Base-by-base conservation (phyloP, 2,888 invertebrate genomes). In the Leptinotarsa peninsularis region DNA sequence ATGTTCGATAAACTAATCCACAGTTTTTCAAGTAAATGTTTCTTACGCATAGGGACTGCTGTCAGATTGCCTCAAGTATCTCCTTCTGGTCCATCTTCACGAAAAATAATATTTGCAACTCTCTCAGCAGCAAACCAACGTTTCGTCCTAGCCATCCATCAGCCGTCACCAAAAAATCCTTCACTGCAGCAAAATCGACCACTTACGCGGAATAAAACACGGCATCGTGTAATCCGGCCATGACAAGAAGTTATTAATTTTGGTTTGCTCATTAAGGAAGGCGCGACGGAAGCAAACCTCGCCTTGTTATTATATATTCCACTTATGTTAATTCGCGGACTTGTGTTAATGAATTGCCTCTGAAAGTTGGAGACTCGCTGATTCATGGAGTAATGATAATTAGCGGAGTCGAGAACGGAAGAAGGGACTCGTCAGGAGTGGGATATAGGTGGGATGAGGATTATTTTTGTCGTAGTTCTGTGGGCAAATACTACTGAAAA, bases 301-400 rank as follows among this genome's bases (percentile, higher is more conserved):
- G 52, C 52, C 23, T 23, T 4, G 21, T 15, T 21, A 58, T 58
- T 58, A 58, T 58, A 58, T 58, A 23, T 58, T 23, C 58, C 58
- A 23, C 58, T 58, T 23, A 58, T 58, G 58, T 58, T 58, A 27
- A 58, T 58, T 58, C 58, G 58, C 58, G 58, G 58, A 58, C 58
- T 58, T 52, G 52, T 27, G 58, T 58, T 58, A 58, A 58, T 58
- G 58, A 58, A 58, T 58, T 58, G 58, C 21, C 58, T 58, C 21
- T 58, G 4, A 21, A 58, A 58, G 58, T 58, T 14, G 58, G 58
- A 54, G 54, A 18, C 54, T 54, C 18, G 54, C 43, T 43, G 43
- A 52, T 52, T 52, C 52, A 52, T 52, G 4, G n/a, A 52, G 21
- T 58, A 58, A 58, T 58, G 21, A 58, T 58, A 58, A 58, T 58